Evolutionary conservation across 2,797 vertebrate genomes (phyloP).

Genomic region (Hybognathus amarus): DNA sequence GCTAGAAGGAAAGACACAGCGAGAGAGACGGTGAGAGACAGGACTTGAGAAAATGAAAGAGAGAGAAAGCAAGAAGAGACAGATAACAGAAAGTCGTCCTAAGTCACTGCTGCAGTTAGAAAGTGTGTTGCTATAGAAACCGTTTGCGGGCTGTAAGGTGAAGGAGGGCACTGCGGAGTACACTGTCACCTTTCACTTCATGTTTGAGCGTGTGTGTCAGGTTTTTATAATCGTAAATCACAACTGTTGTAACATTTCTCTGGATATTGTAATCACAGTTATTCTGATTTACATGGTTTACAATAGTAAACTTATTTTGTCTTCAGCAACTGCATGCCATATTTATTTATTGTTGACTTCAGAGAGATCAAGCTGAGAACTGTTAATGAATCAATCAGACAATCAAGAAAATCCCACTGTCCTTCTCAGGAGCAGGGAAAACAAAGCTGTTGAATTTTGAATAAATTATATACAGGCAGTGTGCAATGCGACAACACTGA

Average conservation of each 20-base stretch:
- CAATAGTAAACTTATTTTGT: not conserved
- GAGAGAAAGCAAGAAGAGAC: not conserved
- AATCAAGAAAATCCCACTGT: constrained; percentile 20
- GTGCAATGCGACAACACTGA: constrained; percentile 15
- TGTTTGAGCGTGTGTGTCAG: not conserved
- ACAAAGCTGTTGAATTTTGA: constrained; percentile 34
- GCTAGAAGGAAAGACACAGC: not conserved
- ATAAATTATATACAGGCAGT: constrained; percentile 10
- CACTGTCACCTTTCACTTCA: not conserved
- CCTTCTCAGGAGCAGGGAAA: constrained; percentile 14
- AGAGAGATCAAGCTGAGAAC: constrained; percentile 5
- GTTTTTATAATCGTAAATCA: not conserved
- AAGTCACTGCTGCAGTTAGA: constrained; percentile 33
- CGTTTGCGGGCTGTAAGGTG: constrained; percentile 17
- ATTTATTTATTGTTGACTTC: not conserved
- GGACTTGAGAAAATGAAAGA: not conserved
- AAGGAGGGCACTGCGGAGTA: constrained; percentile 19
- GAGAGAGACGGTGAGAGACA: constrained; percentile 6
- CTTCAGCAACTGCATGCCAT: not conserved
- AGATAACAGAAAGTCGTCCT: constrained; percentile 2
- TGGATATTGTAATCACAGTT: not conserved
- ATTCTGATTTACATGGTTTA: not conserved
- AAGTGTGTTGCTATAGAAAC: constrained; percentile 41
- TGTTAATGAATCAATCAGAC: constrained; percentile 5
- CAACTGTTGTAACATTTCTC: not conserved